Evolutionary conservation across 2,113 vertebrate species (phyloP), one percentile per base, ranked within the genome.

Genomic region (Carlito syrichta): DNA sequence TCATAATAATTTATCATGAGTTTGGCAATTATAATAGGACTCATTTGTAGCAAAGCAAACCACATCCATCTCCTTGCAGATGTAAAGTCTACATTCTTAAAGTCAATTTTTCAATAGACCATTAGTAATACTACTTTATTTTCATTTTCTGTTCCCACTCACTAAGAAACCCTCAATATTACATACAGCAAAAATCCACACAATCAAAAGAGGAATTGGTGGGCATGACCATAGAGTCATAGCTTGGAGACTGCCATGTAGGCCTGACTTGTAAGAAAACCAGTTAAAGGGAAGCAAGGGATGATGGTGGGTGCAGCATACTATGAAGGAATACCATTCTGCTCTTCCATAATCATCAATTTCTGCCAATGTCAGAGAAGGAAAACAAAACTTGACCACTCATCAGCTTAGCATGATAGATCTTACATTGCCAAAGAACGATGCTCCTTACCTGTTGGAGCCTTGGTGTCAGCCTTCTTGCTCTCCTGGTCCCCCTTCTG

Each of bases 401-500:
- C 50, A 54, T 0, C 58, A 23, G 8, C 23, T 52, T 52, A 73
- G 74, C 25, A 30, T 27, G 74, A 48, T 74, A 87, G n/a, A 19
- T n/a, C 40, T 81, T 30, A 56, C 6, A 35, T 82, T 77, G 48
- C 73, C 52, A n/a, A 62, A 43, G 54, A 69, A 22, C 4, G 4
- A 76, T 27, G 23, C 23, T 14, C 25, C 97, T 94, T 93, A 99
- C 98, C 98, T 98, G 99, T 99, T 54, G 98, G 96, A 45, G 98
- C 97, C 86, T 96, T 93, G 30, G 98, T 98, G 63, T 97, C 97
- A 12, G 97, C 98, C 97, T 98, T 99, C 97, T 83, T 98, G 98
- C 98, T 99, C 58, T 63, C 71, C 79, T 94, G 98, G 87, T 54
- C 77, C 13, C 98, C 98, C 89, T 98, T 99, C 97, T 98, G 62